phyloP scores from a whole-genome alignment of 1,140 invertebrate genomes.

The Lasaia peninsularis region DNA sequence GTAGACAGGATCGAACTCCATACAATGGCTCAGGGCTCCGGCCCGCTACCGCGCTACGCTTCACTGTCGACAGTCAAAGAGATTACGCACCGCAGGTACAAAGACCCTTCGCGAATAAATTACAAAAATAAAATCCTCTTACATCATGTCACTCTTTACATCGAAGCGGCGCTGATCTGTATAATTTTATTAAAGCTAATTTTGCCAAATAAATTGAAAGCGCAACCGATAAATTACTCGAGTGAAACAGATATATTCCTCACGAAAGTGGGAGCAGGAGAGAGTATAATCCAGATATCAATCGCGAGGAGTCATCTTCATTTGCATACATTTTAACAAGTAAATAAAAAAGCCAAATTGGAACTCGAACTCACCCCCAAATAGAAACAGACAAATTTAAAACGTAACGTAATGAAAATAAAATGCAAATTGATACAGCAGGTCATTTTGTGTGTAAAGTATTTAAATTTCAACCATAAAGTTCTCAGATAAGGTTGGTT shows the following conservation, averaged over 20 bases:
- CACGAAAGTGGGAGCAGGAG: conserved; percentile 26
- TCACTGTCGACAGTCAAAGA: conserved; percentile 32
- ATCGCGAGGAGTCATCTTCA: conserved; percentile 40
- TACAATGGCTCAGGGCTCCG: conserved; percentile 21
- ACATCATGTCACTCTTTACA: conserved; percentile 32
- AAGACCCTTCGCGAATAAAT: conserved; percentile 38
- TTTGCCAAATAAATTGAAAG: conserved; percentile 52
- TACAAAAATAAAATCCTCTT: conserved; percentile 51
- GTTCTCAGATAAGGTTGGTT: background rate
- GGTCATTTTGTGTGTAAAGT: background rate
- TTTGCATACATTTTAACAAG: conserved; percentile 54
- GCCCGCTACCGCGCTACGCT: background rate
- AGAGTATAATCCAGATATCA: conserved; percentile 48
- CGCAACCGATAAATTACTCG: conserved; percentile 44
- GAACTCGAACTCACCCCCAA: conserved; percentile 22
- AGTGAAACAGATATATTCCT: conserved; percentile 27
- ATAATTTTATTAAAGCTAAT: conserved; percentile 67
- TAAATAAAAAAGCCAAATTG: conserved; percentile 59
- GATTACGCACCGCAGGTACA: conserved; percentile 52
- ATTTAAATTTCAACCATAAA: background rate
- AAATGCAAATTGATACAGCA: conserved; percentile 33
- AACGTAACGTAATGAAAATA: conserved; percentile 23
- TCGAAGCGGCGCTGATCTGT: conserved; percentile 40
- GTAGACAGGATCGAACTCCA: background rate
- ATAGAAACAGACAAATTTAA: conserved; percentile 29